Conservation (phyloP, 2,797 vertebrate genomes). For the Okamejei kenojei region DNA sequence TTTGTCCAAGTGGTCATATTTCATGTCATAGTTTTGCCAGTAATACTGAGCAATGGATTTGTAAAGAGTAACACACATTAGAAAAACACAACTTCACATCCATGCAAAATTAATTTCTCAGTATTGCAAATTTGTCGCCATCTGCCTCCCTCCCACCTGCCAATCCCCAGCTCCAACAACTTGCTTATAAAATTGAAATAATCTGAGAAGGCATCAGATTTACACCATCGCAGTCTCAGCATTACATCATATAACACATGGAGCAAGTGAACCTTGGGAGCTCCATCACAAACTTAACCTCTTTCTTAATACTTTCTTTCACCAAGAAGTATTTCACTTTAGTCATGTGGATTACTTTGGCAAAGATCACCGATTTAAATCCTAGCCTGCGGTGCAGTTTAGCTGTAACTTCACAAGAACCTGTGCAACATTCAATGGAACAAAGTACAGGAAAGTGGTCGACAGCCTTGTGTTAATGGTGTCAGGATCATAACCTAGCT, state of each 20-base stretch:
- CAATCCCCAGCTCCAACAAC: neutral
- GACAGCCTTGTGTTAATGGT: no score
- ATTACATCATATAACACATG: neutral
- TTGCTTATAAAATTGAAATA: neutral
- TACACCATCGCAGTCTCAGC: neutral
- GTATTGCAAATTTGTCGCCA: neutral
- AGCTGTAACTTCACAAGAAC: neutral
- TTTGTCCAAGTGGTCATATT: neutral
- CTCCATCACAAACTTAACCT: neutral
- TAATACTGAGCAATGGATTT: neutral
- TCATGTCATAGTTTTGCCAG: no score
- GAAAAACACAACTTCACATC: neutral
- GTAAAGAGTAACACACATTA: neutral
- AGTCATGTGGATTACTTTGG: neutral
- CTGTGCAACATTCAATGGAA: neutral
- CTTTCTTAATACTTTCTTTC: neutral
- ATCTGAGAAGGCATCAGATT: neutral
- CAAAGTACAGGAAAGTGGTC: no score
- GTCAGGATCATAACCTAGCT: no score
- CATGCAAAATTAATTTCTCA: neutral
- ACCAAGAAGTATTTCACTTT: neutral
- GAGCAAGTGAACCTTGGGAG: neutral
- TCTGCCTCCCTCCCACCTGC: neutral
- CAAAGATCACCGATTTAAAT: neutral
- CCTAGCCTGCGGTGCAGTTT: neutral